Percentiles rank a stretch among this genome's conserved stretches.
Conservation (phyloP, 2,113 vertebrate genomes). For the Motacilla alba region DNA sequence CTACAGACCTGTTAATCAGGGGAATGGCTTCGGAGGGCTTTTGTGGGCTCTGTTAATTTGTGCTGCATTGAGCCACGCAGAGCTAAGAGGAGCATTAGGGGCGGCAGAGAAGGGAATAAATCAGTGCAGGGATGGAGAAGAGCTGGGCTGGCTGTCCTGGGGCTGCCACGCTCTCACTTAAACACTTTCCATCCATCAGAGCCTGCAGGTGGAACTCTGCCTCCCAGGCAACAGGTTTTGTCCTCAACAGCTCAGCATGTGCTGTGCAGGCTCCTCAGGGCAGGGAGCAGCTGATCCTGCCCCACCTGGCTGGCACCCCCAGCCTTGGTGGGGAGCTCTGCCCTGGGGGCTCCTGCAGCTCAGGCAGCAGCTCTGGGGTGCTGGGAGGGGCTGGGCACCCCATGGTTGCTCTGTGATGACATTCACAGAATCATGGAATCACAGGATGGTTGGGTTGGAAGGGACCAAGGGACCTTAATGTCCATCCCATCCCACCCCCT, state of each 20-base stretch:
- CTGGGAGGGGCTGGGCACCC: not conserved
- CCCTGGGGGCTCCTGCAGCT: not conserved
- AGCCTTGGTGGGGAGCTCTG: not conserved
- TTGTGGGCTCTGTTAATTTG: constrained; percentile 58
- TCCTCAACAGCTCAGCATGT: not conserved
- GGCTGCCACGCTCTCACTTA: constrained; percentile 7
- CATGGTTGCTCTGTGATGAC: rapidly evolving
- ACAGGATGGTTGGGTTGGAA: not conserved
- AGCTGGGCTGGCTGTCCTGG: constrained; percentile 22
- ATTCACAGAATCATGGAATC: not conserved
- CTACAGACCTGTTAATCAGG: constrained; percentile 57
- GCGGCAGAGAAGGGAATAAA: constrained; percentile 28
- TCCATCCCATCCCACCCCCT: rapidly evolving
- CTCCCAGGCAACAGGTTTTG: constrained; percentile 24
- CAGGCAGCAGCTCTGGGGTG: not conserved
- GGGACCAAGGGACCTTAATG: not conserved
- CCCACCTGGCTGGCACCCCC: not conserved
- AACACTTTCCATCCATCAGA: constrained; percentile 36
- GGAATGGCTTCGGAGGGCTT: constrained; percentile 53
- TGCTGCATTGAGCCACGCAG: constrained; percentile 22
- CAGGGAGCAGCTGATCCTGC: not conserved
- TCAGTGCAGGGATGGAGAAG: constrained; percentile 30
- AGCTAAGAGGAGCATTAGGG: constrained; percentile 43
- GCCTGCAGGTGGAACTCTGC: constrained; percentile 12
- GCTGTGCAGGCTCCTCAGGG: not conserved